A percentile compares a stretch with the other conserved stretches of the same genome.
Conservation (phyloP, 2,888 invertebrate genomes). For the Tryphoninae sp. region DNA sequence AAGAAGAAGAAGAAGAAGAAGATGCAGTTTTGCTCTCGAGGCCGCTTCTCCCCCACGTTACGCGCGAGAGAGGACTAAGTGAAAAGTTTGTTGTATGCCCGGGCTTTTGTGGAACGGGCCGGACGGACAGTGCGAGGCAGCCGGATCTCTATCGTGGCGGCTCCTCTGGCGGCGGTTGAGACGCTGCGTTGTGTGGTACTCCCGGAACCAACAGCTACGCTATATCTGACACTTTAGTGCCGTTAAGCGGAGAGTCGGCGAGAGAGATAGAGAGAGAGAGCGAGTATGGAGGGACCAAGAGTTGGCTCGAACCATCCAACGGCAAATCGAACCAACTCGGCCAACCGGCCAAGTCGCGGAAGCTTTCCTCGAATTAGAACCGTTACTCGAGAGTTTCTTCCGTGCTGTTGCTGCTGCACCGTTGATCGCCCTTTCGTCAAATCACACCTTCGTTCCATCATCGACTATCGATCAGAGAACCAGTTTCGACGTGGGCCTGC, state of each 20-base stretch:
- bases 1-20: constrained; percentile 7
- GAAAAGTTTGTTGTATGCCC: constrained; percentile 67
- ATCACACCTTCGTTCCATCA: no score
- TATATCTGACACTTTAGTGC: constrained; percentile 48
- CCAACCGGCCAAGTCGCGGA: constrained; percentile 5
- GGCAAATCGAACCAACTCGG: constrained; percentile 12
- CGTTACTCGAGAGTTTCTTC: no score
- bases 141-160: constrained; percentile 26
- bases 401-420: no score
- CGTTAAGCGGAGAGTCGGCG: constrained; percentile 38
- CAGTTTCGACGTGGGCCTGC: no score
- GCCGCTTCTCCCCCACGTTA: neutral
- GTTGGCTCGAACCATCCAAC: constrained; percentile 21
- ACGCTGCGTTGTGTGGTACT: constrained; percentile 11
- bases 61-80: constrained; percentile 60
- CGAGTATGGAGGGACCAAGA: neutral
- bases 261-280: neutral
- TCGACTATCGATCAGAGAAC: no score
- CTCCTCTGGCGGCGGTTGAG: constrained; percentile 21
- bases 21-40: neutral
- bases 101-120: constrained; percentile 12
- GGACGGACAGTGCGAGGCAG: constrained; percentile 43
- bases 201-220: constrained; percentile 16
- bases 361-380: constrained; percentile 11
- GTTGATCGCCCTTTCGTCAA: no score